Percentiles rank a stretch among this genome's conserved stretches.
Conservation (phyloP, 2,797 vertebrate species). For the Gymnothorax reevesii region DNA sequence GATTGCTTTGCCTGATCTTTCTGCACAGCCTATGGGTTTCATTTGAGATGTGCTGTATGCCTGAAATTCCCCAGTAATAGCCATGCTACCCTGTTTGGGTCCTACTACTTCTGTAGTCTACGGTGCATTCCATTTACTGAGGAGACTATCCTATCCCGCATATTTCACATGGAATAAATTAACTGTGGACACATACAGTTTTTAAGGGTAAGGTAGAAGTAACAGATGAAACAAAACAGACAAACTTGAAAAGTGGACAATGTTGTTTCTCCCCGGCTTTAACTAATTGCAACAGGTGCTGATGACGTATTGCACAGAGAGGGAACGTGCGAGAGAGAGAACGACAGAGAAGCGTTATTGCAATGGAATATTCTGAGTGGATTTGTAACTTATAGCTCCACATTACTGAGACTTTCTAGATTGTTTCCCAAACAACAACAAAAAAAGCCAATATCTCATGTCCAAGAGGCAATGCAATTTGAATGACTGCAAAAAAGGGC, state of each 20-base stretch:
- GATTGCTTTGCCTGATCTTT: background rate
- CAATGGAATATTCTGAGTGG: slow-evolving; percentile 18
- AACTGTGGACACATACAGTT: background rate
- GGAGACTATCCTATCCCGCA: background rate
- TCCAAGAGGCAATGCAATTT: slow-evolving; percentile 28
- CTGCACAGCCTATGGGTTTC: background rate
- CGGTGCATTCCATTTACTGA: background rate
- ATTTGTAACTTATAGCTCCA: slow-evolving; percentile 27
- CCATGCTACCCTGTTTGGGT: background rate
- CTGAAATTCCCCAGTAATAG: background rate
- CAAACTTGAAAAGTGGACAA: slow-evolving; percentile 19
- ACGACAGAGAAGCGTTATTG: slow-evolving; percentile 19
- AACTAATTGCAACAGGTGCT: slow-evolving; percentile 39
- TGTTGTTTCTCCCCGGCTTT: background rate
- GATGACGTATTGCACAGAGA: background rate
- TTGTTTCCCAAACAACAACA: slow-evolving; percentile 17
- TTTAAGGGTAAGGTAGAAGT: background rate
- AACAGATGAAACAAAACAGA: background rate
- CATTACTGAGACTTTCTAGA: slow-evolving; percentile 16
- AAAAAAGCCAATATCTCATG: slow-evolving; percentile 21
- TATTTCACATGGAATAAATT: background rate
- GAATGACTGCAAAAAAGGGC: slow-evolving; percentile 32
- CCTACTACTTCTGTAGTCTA: background rate
- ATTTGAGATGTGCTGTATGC: background rate
- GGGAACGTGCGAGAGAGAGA: background rate